These are phyloP conservation scores for Cyclina sinensis DNA, from an alignment of 1,140 invertebrate species.

Conservation along the genomic window DNA sequence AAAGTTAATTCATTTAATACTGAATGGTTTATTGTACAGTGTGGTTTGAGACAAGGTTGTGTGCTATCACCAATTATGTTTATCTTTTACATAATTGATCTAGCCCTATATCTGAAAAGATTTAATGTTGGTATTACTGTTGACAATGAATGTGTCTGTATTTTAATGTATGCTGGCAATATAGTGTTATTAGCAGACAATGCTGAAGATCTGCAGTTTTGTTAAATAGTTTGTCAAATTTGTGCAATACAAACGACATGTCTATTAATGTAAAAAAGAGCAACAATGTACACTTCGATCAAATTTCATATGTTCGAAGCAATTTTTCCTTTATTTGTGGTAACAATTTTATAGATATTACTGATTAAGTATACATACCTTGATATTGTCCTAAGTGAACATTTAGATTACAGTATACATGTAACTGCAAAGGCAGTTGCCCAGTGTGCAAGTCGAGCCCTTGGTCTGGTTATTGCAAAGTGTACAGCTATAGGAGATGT, in stretches of 20 bases:
- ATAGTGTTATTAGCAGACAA: slow-evolving; percentile 34
- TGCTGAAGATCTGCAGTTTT: slow-evolving; percentile 57
- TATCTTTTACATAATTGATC: slow-evolving; percentile 53
- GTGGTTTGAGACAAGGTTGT: slow-evolving; percentile 44
- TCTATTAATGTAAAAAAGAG: too few species aligned
- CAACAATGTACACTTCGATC: slow-evolving; percentile 61
- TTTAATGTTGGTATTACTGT: slow-evolving; percentile 23
- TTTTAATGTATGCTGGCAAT: slow-evolving; percentile 64
- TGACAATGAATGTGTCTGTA: slow-evolving; percentile 8
- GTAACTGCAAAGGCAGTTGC: background rate
- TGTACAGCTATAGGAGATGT: background rate
- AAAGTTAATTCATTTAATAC: background rate
- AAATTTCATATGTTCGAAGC: background rate
- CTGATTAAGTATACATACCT: slow-evolving; percentile 1
- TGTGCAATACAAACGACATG: slow-evolving; percentile 30
- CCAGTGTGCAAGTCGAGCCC: slow-evolving; percentile 18
- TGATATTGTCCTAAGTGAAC: background rate
- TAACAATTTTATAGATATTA: background rate
- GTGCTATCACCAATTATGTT: too few species aligned
- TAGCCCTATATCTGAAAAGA: slow-evolving; percentile 9
- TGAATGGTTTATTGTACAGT: slow-evolving; percentile 44
- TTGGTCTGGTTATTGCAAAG: background rate
- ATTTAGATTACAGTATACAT: background rate
- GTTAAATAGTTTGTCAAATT: slow-evolving; percentile 13
- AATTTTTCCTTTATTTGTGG: background rate